Percentiles rank a stretch among this genome's conserved stretches.
Evolutionary conservation across 2,888 invertebrate genomes (phyloP).

Genomic region (Gnatocerus cornutus): DNA sequence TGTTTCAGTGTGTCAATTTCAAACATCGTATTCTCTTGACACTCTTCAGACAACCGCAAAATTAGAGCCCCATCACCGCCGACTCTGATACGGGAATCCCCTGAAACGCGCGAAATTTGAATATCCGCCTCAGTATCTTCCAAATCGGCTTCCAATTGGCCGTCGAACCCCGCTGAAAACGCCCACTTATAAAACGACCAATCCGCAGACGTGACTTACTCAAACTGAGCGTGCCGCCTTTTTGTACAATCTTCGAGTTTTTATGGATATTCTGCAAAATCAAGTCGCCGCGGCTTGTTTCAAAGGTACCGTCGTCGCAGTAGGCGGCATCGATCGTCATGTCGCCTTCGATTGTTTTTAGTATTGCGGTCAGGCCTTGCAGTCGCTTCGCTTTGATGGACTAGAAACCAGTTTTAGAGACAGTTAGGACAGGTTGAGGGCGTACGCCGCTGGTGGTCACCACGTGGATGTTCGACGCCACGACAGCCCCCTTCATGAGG

Average conservation of each 20-base stretch:
- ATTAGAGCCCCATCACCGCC: slow-evolving; percentile 60
- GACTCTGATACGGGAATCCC: slow-evolving; percentile 63
- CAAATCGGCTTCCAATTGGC: slow-evolving; percentile 62
- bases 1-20: too few relatives aligned
- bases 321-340: slow-evolving; percentile 64
- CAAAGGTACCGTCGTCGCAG: slow-evolving; percentile 61
- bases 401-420: slow-evolving; percentile 55
- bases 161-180: slow-evolving; percentile 68
- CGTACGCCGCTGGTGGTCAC: slow-evolving; percentile 60
- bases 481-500: slow-evolving; percentile 60
- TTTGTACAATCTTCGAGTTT: slow-evolving; percentile 59
- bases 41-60: slow-evolving; percentile 63
- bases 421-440: not conserved
- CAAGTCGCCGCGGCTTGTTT: slow-evolving; percentile 61
- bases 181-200: not conserved
- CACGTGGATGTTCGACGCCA: slow-evolving; percentile 61
- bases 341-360: slow-evolving; percentile 61
- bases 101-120: slow-evolving; percentile 64
- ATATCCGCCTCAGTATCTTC: slow-evolving; percentile 64
- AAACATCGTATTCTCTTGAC: slow-evolving; percentile 60
- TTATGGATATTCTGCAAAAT: slow-evolving; percentile 64
- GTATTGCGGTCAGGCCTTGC: slow-evolving; percentile 59
- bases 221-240: slow-evolving; percentile 62
- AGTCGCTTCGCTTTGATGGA: slow-evolving; percentile 62
- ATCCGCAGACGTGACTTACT: too few relatives aligned